Conservation (phyloP, 1,140 invertebrate genomes). For the Rhyzopertha dominica region DNA sequence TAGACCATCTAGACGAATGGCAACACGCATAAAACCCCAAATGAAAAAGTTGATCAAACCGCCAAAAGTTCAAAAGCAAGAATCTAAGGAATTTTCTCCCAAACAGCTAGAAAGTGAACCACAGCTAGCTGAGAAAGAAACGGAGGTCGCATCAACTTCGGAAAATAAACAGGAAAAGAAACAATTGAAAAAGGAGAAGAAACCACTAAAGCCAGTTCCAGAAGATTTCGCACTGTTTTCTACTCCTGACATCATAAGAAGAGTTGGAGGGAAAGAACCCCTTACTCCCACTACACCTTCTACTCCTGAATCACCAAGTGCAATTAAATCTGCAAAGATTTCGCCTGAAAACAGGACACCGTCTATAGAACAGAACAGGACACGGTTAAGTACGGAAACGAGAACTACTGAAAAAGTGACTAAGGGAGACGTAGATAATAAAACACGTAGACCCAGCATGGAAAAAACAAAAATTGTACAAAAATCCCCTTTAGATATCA, state of each 20-base stretch:
- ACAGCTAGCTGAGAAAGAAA: slow-evolving; percentile 18
- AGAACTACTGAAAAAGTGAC: too few relatives aligned
- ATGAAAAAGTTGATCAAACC: slow-evolving; percentile 11
- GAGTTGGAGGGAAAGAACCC: slow-evolving; percentile 52
- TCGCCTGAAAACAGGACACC: slow-evolving; percentile 10
- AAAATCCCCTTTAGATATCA: too few relatives aligned
- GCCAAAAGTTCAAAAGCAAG: slow-evolving; percentile 12
- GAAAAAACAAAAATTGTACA: too few relatives aligned
- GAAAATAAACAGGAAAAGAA: slow-evolving; percentile 43
- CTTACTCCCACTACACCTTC: slow-evolving; percentile 42
- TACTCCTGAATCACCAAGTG: slow-evolving; percentile 32
- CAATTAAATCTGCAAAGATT: slow-evolving; percentile 38
- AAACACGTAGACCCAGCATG: too few relatives aligned
- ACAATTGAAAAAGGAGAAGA: slow-evolving; percentile 61
- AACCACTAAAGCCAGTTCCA: slow-evolving; percentile 57
- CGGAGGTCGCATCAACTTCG: slow-evolving; percentile 14
- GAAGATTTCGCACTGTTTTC: slow-evolving; percentile 68
- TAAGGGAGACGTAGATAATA: too few relatives aligned
- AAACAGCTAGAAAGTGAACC: slow-evolving; percentile 1
- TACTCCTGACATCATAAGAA: slow-evolving; percentile 70
- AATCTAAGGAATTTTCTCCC: too few relatives aligned
- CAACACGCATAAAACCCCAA: too few relatives aligned
- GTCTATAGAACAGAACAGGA: slow-evolving; percentile 14
- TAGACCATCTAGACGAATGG: too few relatives aligned
- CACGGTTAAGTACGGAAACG: slow-evolving; percentile 11